Percentiles rank a stretch among this genome's conserved stretches.
These are phyloP conservation scores for Heliconius melpomene DNA, from an alignment of 1,140 invertebrate species.

Conservation along the genomic window DNA sequence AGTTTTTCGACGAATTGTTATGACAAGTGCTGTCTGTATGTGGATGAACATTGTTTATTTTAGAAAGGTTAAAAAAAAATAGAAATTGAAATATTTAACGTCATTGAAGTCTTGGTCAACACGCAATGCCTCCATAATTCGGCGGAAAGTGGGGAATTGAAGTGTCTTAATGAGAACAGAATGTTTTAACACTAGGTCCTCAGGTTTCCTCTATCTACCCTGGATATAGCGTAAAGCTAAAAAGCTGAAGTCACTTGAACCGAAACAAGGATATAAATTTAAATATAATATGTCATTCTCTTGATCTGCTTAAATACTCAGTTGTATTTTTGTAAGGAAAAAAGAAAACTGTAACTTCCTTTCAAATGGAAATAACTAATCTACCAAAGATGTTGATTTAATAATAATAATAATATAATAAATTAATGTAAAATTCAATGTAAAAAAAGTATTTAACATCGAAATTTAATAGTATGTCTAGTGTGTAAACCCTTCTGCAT, in stretches of 20 bases:
- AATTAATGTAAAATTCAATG: not conserved
- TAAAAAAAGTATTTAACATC: not conserved
- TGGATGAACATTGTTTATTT: not conserved
- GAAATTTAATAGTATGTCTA: not conserved
- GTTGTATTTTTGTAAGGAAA: no score
- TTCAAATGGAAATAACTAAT: not conserved
- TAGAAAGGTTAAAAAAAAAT: no score
- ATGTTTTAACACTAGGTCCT: not conserved
- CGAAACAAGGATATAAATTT: not conserved
- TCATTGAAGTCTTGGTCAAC: no score
- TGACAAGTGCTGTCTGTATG: not conserved
- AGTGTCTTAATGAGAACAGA: not conserved
- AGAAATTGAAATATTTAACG: no score
- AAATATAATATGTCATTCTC: not conserved
- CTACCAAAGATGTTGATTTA: not conserved
- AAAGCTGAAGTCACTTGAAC: no score
- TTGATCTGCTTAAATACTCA: no score
- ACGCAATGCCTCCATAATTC: no score
- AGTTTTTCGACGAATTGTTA: slow-evolving; percentile 12
- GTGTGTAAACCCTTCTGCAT: not conserved
- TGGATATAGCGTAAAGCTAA: no score
- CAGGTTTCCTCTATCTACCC: no score
- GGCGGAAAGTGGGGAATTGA: no score
- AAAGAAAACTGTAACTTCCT: no score
- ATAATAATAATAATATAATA: not conserved